Evolutionary conservation across 2,888 invertebrate species (phyloP), one percentile per base, ranked within the genome.

Genomic region (Lutraria lutraria): DNA sequence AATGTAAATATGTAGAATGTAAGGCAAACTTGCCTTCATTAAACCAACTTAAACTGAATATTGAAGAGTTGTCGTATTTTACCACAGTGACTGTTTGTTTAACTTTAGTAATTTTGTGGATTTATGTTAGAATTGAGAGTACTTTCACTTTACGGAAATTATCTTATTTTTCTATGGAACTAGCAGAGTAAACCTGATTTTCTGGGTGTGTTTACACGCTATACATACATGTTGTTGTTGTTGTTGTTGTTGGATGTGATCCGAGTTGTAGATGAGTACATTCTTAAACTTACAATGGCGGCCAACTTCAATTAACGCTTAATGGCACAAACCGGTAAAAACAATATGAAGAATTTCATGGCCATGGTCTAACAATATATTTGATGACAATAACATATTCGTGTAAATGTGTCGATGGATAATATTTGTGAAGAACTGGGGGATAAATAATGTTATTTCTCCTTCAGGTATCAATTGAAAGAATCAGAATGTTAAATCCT

Each of bases 291-390:
- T 68, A 25, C 12, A 68, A 10, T n/a, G 25, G 63, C 63, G 25
- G 63, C 63, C 63, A 68, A 25, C n/a, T 21, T n/a, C n/a, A 68
- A 68, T 68, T 68, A 68, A 68, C 63, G 25, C 63, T 68, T 68
- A 68, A 68, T n/a, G n/a, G 63, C 25, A 68, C 13, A 25, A 25
- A 68, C 63, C 12, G 12, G 25, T 68, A n/a, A 12, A 13, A 68
- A 63, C 63, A 63, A 63, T 25, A 25, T 25, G n/a, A 21, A 21
- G 3, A 10, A 68, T n/a, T 43, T 68, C 25, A 68, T 68, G n/a
- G n/a, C 63, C 63, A 25, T 25, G 13, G 13, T 68, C n/a, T 68
- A 25, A 68, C 63, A 1, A 25, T n/a, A 68, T 68, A 25, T 68
- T 25, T 68, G 25, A 68, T 68, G 25, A n/a, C 25, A 68, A 68